phyloP scores from a whole-genome alignment of 1,140 invertebrate genomes.

The Mactra quadrangularis region DNA sequence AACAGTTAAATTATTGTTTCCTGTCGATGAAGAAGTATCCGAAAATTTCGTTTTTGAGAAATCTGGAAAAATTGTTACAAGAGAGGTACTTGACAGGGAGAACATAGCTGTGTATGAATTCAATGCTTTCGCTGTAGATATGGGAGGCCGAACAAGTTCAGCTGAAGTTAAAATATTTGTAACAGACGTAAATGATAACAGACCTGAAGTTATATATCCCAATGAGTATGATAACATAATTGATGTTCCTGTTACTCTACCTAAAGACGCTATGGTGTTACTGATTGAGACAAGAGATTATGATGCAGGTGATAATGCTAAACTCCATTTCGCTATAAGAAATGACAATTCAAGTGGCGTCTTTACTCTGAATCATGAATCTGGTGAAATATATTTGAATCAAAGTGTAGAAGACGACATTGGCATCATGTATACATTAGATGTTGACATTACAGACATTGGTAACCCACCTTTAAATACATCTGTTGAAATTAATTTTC shows the following conservation, averaged over 20 bases:
- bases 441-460: constrained; percentile 36
- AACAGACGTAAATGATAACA: constrained; percentile 52
- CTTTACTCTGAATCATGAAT: constrained; percentile 11
- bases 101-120: constrained; percentile 24
- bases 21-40: neutral
- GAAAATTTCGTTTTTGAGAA: constrained; percentile 42
- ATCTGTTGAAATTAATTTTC: neutral
- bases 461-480: constrained; percentile 28
- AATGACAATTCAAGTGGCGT: constrained; percentile 22
- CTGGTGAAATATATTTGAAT: constrained; percentile 48
- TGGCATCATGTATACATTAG: constrained; percentile 30
- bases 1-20: constrained; percentile 45
- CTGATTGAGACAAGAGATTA: constrained; percentile 37
- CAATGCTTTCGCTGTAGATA: constrained; percentile 39
- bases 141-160: constrained; percentile 55
- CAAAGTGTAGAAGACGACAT: constrained; percentile 40
- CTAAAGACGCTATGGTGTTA: constrained; percentile 14
- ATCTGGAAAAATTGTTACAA: constrained; percentile 28
- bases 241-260: neutral
- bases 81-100: constrained; percentile 39
- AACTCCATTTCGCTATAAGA: constrained; percentile 44
- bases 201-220: constrained; percentile 49
- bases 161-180: constrained; percentile 29
- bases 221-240: constrained; percentile 53
- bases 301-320: constrained; percentile 39